Conservation (phyloP, 1,140 invertebrate genomes). For the Octopus sinensis region DNA sequence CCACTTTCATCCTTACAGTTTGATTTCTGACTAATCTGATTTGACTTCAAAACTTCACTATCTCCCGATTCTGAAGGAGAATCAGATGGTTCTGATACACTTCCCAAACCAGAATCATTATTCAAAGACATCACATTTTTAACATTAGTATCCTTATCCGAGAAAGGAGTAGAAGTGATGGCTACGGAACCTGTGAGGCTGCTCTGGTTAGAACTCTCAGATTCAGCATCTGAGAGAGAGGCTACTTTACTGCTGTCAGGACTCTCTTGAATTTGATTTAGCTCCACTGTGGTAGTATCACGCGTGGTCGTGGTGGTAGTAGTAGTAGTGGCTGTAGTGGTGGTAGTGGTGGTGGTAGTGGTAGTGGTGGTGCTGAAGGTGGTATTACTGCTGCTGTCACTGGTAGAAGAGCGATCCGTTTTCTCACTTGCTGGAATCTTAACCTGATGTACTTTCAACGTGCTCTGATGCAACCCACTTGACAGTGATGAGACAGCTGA, state of each 20-base stretch:
- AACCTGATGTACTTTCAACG: neutral
- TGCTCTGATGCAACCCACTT: too few species aligned
- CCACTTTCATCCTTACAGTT: constrained; percentile 6
- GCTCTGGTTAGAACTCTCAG: constrained; percentile 45
- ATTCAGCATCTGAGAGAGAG: constrained; percentile 23
- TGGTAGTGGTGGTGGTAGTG: neutral
- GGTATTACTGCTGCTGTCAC: neutral
- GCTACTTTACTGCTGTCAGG: constrained; percentile 11
- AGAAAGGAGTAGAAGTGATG: constrained; percentile 21
- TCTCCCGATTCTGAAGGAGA: constrained; percentile 50
- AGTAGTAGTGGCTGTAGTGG: neutral
- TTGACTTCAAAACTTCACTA: constrained; percentile 45
- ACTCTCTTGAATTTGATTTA: constrained; percentile 1
- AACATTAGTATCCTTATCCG: constrained; percentile 27
- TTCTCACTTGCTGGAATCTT: neutral
- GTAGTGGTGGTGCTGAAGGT: neutral
- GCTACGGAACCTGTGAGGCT: constrained; percentile 32
- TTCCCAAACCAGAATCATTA: constrained; percentile 50
- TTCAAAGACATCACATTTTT: constrained; percentile 35
- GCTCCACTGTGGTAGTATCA: neutral
- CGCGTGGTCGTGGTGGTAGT: neutral
- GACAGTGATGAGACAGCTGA: neutral
- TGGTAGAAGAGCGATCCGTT: neutral
- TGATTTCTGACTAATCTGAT: constrained; percentile 22
- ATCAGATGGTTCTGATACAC: constrained; percentile 49